phyloP scores from a whole-genome alignment of 2,113 vertebrate species.

The Cairina moschata region DNA sequence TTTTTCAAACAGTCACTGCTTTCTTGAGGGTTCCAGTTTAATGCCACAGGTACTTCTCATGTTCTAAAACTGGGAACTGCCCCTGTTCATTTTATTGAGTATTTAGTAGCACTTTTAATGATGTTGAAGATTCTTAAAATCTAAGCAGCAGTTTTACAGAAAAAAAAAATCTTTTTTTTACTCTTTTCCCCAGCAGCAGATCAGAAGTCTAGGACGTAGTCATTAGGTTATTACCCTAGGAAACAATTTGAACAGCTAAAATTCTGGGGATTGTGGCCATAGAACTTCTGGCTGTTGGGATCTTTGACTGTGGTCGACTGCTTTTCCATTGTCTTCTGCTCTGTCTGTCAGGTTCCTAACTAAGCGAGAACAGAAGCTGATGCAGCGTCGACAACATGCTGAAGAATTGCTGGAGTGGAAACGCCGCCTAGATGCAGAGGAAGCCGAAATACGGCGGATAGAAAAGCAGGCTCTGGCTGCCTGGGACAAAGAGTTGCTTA shows the following conservation, averaged over 20 bases:
- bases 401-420: conserved; percentile 95
- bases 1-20: background rate
- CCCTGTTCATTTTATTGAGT: background rate
- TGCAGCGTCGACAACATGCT: conserved; percentile 91
- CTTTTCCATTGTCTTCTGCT: conserved; percentile 2
- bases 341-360: conserved; percentile 88
- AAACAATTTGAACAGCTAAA: background rate
- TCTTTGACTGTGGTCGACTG: background rate
- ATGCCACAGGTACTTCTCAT: background rate
- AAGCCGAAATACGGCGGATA: conserved; percentile 89
- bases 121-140: background rate
- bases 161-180: background rate
- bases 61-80: background rate
- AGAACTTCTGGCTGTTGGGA: background rate
- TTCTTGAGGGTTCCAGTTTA: conserved; percentile 48
- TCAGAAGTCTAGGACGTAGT: background rate
- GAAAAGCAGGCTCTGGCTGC: conserved; percentile 92
- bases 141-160: background rate
- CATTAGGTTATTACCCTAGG: background rate
- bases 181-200: background rate
- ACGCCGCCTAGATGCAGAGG: conserved; percentile 89
- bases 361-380: conserved; percentile 93
- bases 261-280: background rate
- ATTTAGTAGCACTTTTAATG: background rate
- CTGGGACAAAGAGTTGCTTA: conserved; percentile 85